Evolutionary conservation across 2,888 invertebrate species (phyloP), one percentile per base, ranked within the genome.

Genomic region (Chydorus sphaericus): DNA sequence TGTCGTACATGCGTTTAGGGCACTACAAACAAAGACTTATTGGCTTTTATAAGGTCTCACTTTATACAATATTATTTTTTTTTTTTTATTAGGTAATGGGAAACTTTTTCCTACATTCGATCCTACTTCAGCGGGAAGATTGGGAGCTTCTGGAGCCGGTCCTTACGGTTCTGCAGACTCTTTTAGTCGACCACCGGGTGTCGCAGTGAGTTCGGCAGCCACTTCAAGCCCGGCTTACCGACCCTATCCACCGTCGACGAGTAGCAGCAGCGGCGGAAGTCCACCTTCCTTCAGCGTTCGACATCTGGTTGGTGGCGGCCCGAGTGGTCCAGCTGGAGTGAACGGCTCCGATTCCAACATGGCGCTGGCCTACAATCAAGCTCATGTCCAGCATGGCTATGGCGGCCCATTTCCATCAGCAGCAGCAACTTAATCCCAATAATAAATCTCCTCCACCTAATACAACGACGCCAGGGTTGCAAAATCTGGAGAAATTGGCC

Each of bases 401-500:
- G 44, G 44, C 44, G 1, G 44, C 44, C 8, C 44, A 44, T 10
- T 44, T 44, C 26, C 44, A 44, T 4, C 44, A 44, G 26, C 44
- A 44, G 44, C 44, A 44, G 11, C 44, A 44, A 23, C 44, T 44
- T n/a, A n/a, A n/a, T n/a, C n/a, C 1, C 44, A 44, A 26, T 28
- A 44, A 3, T 28, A 44, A 11, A 16, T 20, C n/a, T 50, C 50
- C 3, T 31, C 50, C 1, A 30, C 30, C 36, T n/a, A n/a, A n/a
- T n/a, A n/a, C n/a, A 26, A 20, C 44, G 16, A 26, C 44, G 18
- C 44, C 44, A 8, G 44, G 44, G n/a, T 8, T 52, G 36, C 36
- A 52, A 20, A 52, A 52, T 23, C 23, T 52, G 8, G 52, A 52
- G 23, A 52, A 52, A 36, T 33, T 52, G 18, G 52, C 52, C 8